Evolutionary conservation across 2,113 vertebrate genomes (phyloP), one percentile per base, ranked within the genome.

Genomic region (Neopipo cinnamomea): DNA sequence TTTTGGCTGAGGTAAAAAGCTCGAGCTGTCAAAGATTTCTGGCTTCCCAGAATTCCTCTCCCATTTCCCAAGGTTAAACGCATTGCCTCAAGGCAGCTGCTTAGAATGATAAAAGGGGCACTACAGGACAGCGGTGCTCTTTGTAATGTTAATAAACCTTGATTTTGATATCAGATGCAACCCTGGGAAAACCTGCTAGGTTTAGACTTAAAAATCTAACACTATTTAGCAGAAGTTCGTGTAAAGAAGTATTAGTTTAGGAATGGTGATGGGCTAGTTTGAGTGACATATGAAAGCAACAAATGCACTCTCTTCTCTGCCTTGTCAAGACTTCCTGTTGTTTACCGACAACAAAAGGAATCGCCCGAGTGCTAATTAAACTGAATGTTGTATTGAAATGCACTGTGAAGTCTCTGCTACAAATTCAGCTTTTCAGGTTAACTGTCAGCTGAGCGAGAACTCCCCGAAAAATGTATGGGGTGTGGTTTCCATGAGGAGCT

Each of bases 91-190:
- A 98, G 98, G 98, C 98, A 97, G 97, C 97, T 98, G 98, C 98
- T 98, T 97, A 80, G 97, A 98, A 98, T 98, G 98, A 98, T 98
- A 98, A 98, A 98, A 98, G 97, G 97, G 97, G 97, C 96, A 95
- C 96, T 96, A 97, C 96, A 97, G 96, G 98, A 98, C 97, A 96
- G 97, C 95, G 81, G 94, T 94, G 97, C 96, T 97, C 98, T 98
- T 98, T 98, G 98, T 98, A 98, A 98, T 98, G 98, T 97, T 98
- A 98, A 98, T 98, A 98, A 98, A 97, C 95, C 96, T 96, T 97
- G 97, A 98, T 98, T 98, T 98, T 98, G 93, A 97, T 98, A 98
- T 97, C 96, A 97, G 96, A 97, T 97, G 96, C 96, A 98, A 95
- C 97, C 97, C 97, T 96, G 95, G 98, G 97, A 97, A 98, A 98